Percentiles rank a stretch among this genome's conserved stretches.
Conservation (phyloP, 2,888 invertebrate species). For the Yponomeuta evonymella region DNA sequence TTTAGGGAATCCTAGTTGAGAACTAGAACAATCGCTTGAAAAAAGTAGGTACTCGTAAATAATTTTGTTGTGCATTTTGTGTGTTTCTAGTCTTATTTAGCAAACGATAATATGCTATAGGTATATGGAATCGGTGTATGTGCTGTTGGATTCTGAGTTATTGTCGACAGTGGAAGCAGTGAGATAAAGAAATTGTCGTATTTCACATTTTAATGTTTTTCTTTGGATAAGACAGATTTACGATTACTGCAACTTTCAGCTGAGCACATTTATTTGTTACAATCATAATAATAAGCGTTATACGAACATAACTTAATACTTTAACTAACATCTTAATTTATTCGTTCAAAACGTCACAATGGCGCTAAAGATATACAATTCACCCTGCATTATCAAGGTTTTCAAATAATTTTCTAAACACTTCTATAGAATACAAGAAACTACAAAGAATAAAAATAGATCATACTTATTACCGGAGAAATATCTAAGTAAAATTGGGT, state of each 20-base stretch:
- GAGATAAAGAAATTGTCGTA: too few relatives aligned
- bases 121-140: too few relatives aligned
- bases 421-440: background rate
- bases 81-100: too few relatives aligned
- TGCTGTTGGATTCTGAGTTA: too few relatives aligned
- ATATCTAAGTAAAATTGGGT: background rate
- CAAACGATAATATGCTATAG: too few relatives aligned
- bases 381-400: constrained; percentile 27
- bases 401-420: background rate
- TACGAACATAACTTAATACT: constrained; percentile 21
- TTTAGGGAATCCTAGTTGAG: too few relatives aligned
- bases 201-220: constrained; percentile 13
- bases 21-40: too few relatives aligned
- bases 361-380: constrained; percentile 25
- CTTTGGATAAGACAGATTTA: constrained; percentile 7
- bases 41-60: too few relatives aligned
- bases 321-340: constrained; percentile 25
- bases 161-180: too few relatives aligned
- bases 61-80: too few relatives aligned
- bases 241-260: constrained; percentile 55
- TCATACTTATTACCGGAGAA: too few relatives aligned
- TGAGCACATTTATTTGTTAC: constrained; percentile 33
- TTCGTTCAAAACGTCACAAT: constrained; percentile 46
- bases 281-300: constrained; percentile 11
- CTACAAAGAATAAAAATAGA: too few relatives aligned